Evolutionary conservation across 2,888 invertebrate genomes (phyloP).

Genomic region (Drosophila paranaensis): DNA sequence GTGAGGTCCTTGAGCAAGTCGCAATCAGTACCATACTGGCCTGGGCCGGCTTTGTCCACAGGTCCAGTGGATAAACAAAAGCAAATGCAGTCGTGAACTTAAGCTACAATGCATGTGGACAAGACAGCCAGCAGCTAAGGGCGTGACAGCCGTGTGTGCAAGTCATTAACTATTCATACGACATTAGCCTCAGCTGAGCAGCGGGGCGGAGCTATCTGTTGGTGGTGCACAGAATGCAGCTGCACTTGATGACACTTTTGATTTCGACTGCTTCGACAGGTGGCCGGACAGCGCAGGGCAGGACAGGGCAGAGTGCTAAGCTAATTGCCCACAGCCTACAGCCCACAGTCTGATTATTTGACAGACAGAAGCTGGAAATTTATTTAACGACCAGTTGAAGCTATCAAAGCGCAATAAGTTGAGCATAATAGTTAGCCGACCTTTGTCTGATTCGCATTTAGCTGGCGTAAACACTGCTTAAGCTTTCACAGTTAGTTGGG

Average conservation of each 20-base stretch:
- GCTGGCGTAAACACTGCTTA: constrained; percentile 73
- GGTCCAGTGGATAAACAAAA: constrained; percentile 65
- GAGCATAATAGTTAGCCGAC: constrained; percentile 46
- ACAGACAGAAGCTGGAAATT: constrained; percentile 43
- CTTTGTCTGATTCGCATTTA: constrained; percentile 62
- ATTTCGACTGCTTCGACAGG: constrained; percentile 47
- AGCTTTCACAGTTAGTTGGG: constrained; percentile 45
- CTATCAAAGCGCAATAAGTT: constrained; percentile 55
- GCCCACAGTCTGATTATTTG: constrained; percentile 15
- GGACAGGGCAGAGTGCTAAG: constrained; percentile 45
- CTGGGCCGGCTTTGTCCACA: constrained; percentile 26
- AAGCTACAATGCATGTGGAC: constrained; percentile 41
- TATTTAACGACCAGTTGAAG: constrained; percentile 59
- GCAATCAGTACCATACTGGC: constrained; percentile 15
- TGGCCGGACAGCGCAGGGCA: not conserved
- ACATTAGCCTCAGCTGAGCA: constrained; percentile 37
- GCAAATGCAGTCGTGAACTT: constrained; percentile 57
- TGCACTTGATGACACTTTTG: constrained; percentile 73
- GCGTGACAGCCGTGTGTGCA: constrained; percentile 40
- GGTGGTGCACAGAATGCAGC: constrained; percentile 28
- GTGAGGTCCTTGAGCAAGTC: constrained; percentile 24
- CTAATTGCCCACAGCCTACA: constrained; percentile 57
- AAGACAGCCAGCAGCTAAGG: constrained; percentile 19
- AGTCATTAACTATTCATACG: constrained; percentile 74
- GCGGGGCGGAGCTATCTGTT: constrained; percentile 27